Percentiles rank a stretch among this genome's conserved stretches.
Conservation (phyloP, 2,888 invertebrate species). For the Callimorpha dominula region DNA sequence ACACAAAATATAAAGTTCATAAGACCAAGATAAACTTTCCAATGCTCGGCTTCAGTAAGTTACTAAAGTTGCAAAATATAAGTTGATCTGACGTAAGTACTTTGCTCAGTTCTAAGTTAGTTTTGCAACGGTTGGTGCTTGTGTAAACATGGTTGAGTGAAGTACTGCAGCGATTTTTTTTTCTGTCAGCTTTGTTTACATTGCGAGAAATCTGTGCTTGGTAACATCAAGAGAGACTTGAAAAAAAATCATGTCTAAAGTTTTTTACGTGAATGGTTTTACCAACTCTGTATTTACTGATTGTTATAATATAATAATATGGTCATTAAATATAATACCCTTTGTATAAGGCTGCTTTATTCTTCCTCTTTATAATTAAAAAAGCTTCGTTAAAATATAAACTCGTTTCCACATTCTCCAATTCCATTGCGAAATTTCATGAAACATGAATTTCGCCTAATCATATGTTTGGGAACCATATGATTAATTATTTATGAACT, state of each 20-base stretch:
- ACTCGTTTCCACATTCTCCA: no score
- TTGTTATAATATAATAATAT: no score
- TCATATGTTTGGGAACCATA: no score
- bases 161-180: slow-evolving; percentile 37
- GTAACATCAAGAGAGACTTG: not conserved
- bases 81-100: slow-evolving; percentile 45
- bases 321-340: not conserved
- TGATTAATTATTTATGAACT: no score
- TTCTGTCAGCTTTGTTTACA: slow-evolving; percentile 3
- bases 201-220: not conserved
- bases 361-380: not conserved
- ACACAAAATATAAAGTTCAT: slow-evolving; percentile 21
- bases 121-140: slow-evolving; percentile 33
- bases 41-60: slow-evolving; percentile 23
- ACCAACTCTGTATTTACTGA: not conserved
- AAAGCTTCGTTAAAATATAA: no score
- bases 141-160: slow-evolving; percentile 39
- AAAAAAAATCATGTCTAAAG: not conserved
- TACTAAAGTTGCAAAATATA: slow-evolving; percentile 47
- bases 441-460: no score
- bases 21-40: slow-evolving; percentile 38
- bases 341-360: not conserved
- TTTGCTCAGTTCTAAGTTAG: slow-evolving; percentile 29
- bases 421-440: no score
- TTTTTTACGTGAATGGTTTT: not conserved